Evolutionary conservation across 2,888 invertebrate genomes (phyloP).

Genomic region (Pseudolycoriella hygida): DNA sequence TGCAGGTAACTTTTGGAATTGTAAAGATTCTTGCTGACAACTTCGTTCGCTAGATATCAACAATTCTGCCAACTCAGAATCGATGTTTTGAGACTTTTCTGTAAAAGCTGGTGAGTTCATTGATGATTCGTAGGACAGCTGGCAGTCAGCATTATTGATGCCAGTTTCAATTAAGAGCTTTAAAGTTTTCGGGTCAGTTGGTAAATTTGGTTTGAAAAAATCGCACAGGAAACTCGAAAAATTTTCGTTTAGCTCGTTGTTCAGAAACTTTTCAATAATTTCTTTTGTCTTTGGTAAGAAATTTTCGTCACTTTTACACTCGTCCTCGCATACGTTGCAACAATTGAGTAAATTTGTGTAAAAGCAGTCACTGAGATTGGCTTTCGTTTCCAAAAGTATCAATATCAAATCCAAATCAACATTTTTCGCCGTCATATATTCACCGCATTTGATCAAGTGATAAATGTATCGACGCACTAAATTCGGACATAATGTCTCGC

Average conservation of each 20-base stretch:
- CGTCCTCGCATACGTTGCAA: conserved; percentile 25
- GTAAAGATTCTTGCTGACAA: conserved; percentile 15
- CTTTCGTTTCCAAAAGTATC: conserved; percentile 25
- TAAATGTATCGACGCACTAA: conserved; percentile 59
- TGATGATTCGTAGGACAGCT: conserved; percentile 27
- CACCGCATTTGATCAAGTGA: conserved; percentile 48
- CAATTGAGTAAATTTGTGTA: conserved; percentile 33
- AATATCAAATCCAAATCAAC: conserved; percentile 26
- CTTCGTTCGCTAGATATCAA: conserved; percentile 27
- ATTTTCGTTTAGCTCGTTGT: conserved; percentile 25
- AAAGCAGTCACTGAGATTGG: conserved; percentile 28
- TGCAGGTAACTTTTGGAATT: neutral
- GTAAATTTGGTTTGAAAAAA: conserved; percentile 38
- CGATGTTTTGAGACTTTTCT: conserved; percentile 28
- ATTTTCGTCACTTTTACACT: conserved; percentile 26
- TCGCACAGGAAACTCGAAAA: conserved; percentile 30
- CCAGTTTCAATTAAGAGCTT: conserved; percentile 60
- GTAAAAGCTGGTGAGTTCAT: conserved; percentile 27
- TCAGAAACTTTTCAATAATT: conserved; percentile 28
- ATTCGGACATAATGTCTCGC: conserved; percentile 46
- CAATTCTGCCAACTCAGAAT: conserved; percentile 28
- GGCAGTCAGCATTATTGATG: conserved; percentile 33
- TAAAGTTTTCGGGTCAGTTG: conserved; percentile 50
- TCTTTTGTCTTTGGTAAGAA: conserved; percentile 24
- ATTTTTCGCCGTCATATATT: conserved; percentile 32